A percentile compares a stretch with the other conserved stretches of the same genome.
phyloP scores from a whole-genome alignment of 1,140 invertebrate genomes.

The Drosophila littoralis region DNA sequence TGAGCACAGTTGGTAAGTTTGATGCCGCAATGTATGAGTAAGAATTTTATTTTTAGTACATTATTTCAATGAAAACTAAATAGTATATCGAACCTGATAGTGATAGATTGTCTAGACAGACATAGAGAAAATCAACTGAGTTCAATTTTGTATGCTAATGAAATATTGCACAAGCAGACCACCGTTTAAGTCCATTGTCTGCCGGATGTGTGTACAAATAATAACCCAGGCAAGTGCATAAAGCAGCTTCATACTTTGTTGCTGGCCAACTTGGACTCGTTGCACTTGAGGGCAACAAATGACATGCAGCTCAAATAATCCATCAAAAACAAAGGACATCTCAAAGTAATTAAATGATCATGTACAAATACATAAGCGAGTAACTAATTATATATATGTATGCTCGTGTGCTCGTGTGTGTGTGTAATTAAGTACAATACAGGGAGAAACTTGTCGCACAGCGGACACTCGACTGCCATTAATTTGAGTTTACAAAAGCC shows the following conservation, averaged over 20 bases:
- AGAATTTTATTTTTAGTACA: no score
- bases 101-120: no score
- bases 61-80: no score
- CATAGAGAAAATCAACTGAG: no score
- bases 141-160: no score
- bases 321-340: slow-evolving; percentile 50
- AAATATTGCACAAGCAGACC: no score
- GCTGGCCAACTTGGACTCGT: not conserved
- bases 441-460: slow-evolving; percentile 6
- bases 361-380: slow-evolving; percentile 48
- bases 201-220: not conserved
- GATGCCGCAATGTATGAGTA: no score
- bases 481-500: slow-evolving; percentile 77
- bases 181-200: no score
- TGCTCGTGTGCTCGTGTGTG: slow-evolving; percentile 30
- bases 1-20: no score
- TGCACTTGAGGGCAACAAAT: slow-evolving; percentile 19
- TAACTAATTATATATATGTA: slow-evolving; percentile 18
- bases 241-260: not conserved
- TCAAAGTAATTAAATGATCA: slow-evolving; percentile 64
- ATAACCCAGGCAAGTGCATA: not conserved
- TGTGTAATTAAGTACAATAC: slow-evolving; percentile 59
- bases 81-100: no score
- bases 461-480: slow-evolving; percentile 51
- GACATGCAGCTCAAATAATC: slow-evolving; percentile 31